These are phyloP conservation scores for Brenthis daphne DNA, from an alignment of 2,888 invertebrate genomes.

Conservation along the genomic window DNA sequence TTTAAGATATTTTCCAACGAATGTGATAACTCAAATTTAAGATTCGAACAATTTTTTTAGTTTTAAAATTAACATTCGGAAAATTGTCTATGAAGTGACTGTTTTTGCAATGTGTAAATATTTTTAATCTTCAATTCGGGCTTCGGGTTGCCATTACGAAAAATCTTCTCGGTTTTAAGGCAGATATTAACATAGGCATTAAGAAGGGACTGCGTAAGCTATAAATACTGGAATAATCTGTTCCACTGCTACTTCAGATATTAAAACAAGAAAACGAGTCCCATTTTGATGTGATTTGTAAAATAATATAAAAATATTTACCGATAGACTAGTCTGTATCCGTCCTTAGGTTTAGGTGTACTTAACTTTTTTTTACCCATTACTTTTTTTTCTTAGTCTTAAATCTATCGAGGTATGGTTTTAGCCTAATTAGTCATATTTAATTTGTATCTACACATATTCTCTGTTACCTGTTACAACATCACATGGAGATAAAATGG, in stretches of 20 bases:
- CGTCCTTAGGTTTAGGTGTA: slow-evolving; percentile 51
- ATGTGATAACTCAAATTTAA: slow-evolving; percentile 45
- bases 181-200: slow-evolving; percentile 28
- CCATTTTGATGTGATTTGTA: slow-evolving; percentile 16
- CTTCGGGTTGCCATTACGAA: slow-evolving; percentile 59
- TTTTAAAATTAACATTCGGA: slow-evolving; percentile 31
- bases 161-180: slow-evolving; percentile 33
- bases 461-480: slow-evolving; percentile 24
- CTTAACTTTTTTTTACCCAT: slow-evolving; percentile 43
- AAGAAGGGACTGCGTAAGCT: neutral
- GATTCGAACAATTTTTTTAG: slow-evolving; percentile 45
- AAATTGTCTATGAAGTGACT: slow-evolving; percentile 35
- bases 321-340: slow-evolving; percentile 56
- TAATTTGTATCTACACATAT: slow-evolving; percentile 20
- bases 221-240: neutral
- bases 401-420: slow-evolving; percentile 47
- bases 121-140: slow-evolving; percentile 46
- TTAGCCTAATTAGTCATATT: slow-evolving; percentile 38
- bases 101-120: slow-evolving; percentile 48
- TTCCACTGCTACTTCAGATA: neutral
- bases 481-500: slow-evolving; percentile 26
- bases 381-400: slow-evolving; percentile 46
- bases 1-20: slow-evolving; percentile 43
- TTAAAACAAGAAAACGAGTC: neutral
- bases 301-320: slow-evolving; percentile 36